These are phyloP conservation scores for Setophaga petechia DNA, from an alignment of 2,113 vertebrate species.

Conservation along the genomic window DNA sequence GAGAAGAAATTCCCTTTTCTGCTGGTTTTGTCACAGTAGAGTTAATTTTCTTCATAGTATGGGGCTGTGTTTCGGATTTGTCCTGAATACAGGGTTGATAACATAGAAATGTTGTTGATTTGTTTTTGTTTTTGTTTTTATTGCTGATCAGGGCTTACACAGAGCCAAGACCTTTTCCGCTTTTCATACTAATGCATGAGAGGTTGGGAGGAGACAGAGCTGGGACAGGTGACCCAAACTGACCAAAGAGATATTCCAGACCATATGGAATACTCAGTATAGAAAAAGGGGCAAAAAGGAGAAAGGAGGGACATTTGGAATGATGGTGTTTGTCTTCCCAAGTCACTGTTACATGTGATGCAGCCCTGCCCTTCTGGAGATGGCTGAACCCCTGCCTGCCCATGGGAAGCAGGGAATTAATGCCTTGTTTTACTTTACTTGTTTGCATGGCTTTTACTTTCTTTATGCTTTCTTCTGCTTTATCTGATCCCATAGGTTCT, in stretches of 20 bases:
- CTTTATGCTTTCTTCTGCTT: not conserved
- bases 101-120: not conserved
- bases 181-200: rapidly evolving
- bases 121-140: too few relatives aligned
- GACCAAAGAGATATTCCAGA: not conserved
- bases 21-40: not conserved
- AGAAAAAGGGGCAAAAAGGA: not conserved
- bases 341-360: rapidly evolving
- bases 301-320: not conserved
- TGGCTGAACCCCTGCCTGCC: not conserved
- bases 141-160: not conserved
- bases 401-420: not conserved
- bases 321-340: not conserved
- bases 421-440: not conserved
- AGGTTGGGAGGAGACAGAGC: not conserved
- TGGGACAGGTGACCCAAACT: not conserved
- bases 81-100: not conserved
- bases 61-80: not conserved
- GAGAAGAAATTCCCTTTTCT: not conserved
- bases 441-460: not conserved
- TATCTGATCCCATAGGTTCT: not conserved
- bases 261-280: not conserved
- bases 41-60: not conserved
- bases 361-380: too few relatives aligned
- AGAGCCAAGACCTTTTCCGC: not conserved